phyloP scores from a whole-genome alignment of 2,113 vertebrate species.

The Micronisus gabar region DNA sequence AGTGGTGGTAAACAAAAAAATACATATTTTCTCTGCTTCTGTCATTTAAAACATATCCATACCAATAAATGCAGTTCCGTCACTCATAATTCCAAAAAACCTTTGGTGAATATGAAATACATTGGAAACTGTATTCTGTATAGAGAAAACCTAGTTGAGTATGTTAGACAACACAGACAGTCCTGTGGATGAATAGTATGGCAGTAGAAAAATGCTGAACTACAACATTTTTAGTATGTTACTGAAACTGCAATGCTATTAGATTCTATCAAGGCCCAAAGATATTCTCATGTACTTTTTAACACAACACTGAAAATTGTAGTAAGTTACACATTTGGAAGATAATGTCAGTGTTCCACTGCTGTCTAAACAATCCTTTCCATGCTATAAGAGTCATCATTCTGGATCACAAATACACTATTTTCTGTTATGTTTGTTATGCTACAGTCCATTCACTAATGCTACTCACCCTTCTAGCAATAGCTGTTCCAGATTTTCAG shows the following conservation, averaged over 20 bases:
- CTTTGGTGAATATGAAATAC: background rate
- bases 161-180: background rate
- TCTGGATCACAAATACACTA: background rate
- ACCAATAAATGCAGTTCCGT: background rate
- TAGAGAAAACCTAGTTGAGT: background rate
- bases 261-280: background rate
- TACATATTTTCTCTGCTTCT: background rate
- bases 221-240: background rate
- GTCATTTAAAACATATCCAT: background rate
- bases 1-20: background rate
- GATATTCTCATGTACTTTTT: background rate
- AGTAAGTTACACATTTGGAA: background rate
- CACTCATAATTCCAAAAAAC: background rate
- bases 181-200: background rate
- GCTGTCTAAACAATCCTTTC: background rate
- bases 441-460: background rate
- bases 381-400: background rate
- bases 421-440: background rate
- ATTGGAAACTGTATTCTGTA: background rate
- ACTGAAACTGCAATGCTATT: background rate
- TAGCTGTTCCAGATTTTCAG: constrained; percentile 84
- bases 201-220: background rate
- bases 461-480: constrained; percentile 84
- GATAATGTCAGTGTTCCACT: background rate
- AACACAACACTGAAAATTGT: background rate